Evolutionary conservation across 2,797 vertebrate genomes (phyloP).

Genomic region (Onychomys arenicola): DNA sequence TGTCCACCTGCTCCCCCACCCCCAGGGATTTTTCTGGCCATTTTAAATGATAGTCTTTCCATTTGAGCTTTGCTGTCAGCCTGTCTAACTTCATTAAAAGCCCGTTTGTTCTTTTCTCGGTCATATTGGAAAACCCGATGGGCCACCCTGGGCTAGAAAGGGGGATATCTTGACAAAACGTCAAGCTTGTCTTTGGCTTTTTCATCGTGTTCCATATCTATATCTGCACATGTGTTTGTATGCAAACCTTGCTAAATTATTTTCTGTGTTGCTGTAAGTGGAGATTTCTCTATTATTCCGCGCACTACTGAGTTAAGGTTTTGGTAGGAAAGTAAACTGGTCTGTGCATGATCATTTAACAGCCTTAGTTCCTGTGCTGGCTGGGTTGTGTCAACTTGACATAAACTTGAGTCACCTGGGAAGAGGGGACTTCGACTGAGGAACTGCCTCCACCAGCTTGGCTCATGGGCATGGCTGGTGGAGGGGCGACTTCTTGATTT

Average conservation of each 20-base stretch:
- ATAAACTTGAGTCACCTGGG: background rate
- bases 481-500: background rate
- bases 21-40: background rate
- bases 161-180: background rate
- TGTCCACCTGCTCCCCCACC: rapidly evolving
- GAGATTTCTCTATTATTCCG: background rate
- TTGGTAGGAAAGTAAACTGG: background rate
- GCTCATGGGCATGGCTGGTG: background rate
- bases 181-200: background rate
- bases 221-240: background rate
- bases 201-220: background rate
- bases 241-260: background rate
- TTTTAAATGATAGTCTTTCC: background rate
- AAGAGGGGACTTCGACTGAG: background rate
- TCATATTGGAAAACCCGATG: background rate
- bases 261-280: background rate
- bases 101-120: background rate
- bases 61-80: background rate
- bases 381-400: background rate
- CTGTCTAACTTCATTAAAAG: background rate
- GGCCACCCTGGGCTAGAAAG: background rate
- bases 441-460: background rate
- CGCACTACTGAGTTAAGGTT: background rate
- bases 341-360: no score
- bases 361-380: background rate